phyloP scores from a whole-genome alignment of 2,797 vertebrate genomes.

The Lagorchestes hirsutus region DNA sequence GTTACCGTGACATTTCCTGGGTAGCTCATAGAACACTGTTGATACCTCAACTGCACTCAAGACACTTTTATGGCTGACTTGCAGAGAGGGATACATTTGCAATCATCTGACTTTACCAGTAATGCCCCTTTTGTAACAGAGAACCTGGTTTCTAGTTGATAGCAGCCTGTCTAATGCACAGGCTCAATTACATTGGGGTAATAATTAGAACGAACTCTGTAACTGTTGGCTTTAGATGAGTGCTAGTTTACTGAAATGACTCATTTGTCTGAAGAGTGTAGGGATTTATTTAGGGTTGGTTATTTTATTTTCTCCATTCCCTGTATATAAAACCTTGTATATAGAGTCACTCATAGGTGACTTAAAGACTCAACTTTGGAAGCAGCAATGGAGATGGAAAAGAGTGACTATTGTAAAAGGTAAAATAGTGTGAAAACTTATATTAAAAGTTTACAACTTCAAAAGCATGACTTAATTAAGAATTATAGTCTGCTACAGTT shows the following conservation, averaged over 20 bases:
- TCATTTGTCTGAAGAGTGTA: conserved; percentile 4
- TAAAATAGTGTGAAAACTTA: conserved; percentile 59
- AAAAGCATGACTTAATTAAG: conserved; percentile 78
- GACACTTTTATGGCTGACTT: neutral
- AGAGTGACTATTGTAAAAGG: conserved; percentile 66
- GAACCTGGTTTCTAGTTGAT: conserved; percentile 18
- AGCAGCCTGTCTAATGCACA: conserved; percentile 1
- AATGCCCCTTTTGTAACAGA: conserved; percentile 30
- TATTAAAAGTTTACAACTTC: conserved; percentile 76
- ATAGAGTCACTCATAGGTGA: conserved; percentile 48
- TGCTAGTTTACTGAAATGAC: conserved; percentile 19
- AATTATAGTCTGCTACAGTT: conserved; percentile 70
- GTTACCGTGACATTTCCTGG: conserved; percentile 31
- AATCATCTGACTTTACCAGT: conserved; percentile 25
- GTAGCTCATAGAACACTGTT: neutral
- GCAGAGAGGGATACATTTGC: neutral
- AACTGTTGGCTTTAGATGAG: conserved; percentile 8
- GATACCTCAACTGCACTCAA: neutral
- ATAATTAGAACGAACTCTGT: neutral
- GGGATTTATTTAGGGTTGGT: neutral
- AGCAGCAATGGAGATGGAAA: conserved; percentile 53
- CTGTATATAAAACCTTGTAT: neutral
- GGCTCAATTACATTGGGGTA: conserved; percentile 17
- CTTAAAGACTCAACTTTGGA: conserved; percentile 3
- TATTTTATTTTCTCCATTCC: conserved; percentile 16